These are phyloP conservation scores for Drosophila mayaguana DNA, from an alignment of 2,888 invertebrate species.

Conservation along the genomic window DNA sequence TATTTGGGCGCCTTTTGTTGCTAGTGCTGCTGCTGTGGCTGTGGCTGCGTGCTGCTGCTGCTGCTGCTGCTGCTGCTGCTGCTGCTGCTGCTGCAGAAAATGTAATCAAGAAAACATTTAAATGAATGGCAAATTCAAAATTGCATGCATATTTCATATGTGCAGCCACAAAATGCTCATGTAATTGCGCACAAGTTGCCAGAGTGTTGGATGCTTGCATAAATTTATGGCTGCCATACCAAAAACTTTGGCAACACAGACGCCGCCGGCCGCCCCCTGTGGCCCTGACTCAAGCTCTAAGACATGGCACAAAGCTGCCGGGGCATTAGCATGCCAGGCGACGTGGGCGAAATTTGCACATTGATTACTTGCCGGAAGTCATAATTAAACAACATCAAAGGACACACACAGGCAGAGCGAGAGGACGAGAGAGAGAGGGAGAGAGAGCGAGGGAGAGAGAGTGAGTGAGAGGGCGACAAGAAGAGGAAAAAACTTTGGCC, in stretches of 20 bases:
- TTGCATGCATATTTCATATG: conserved; percentile 79
- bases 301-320: conserved; percentile 28
- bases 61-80: conserved; percentile 3
- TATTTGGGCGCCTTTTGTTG: conserved; percentile 54
- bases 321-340: conserved; percentile 56
- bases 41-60: conserved; percentile 1
- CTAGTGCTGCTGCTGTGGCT: conserved; percentile 10
- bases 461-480: conserved; percentile 6
- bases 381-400: conserved; percentile 75
- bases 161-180: conserved; percentile 76
- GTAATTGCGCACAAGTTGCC: conserved; percentile 67
- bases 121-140: conserved; percentile 78
- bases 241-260: conserved; percentile 44
- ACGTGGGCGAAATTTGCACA: conserved; percentile 68
- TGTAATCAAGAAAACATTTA: conserved; percentile 78
- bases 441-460: conserved; percentile 1
- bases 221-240: conserved; percentile 62
- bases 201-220: conserved; percentile 56
- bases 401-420: conserved; percentile 25
- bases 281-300: conserved; percentile 10
- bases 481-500: conserved; percentile 44
- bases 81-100: conserved; percentile 46
- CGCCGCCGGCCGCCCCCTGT: background rate
- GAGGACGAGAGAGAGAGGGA: background rate
- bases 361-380: conserved; percentile 78